Evolutionary conservation across 2,888 invertebrate species (phyloP).

Genomic region (Euzophera pinguis): DNA sequence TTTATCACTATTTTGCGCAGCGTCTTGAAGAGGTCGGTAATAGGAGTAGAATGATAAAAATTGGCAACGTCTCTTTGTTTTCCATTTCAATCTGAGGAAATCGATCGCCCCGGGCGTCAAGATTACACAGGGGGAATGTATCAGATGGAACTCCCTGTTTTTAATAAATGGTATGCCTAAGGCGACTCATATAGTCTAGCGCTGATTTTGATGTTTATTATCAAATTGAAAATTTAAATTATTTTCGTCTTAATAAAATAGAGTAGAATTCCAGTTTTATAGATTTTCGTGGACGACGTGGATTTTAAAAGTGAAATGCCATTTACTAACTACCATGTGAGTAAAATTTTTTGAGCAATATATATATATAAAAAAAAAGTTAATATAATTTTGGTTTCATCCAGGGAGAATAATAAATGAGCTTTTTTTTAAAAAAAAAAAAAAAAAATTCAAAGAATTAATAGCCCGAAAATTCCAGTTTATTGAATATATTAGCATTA

Average conservation of each 20-base stretch:
- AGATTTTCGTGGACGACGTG: too few species aligned
- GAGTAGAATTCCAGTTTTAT: too few species aligned
- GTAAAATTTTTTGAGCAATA: neutral
- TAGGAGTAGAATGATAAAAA: constrained; percentile 39
- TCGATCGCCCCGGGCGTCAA: constrained; percentile 60
- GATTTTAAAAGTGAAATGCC: too few species aligned
- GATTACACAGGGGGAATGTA: constrained; percentile 44
- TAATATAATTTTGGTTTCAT: neutral
- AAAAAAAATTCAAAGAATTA: constrained; percentile 4
- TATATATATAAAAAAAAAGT: neutral
- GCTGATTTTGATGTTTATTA: constrained; percentile 12
- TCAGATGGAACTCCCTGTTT: constrained; percentile 37
- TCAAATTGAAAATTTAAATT: neutral
- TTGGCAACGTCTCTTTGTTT: constrained; percentile 65
- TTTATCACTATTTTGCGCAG: neutral
- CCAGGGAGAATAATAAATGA: neutral
- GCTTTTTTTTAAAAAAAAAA: neutral
- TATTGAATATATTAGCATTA: constrained; percentile 51
- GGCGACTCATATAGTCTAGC: constrained; percentile 8
- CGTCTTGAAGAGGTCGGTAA: constrained; percentile 18
- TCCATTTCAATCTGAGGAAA: constrained; percentile 65
- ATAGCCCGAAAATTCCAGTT: constrained; percentile 14
- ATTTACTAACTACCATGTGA: too few species aligned
- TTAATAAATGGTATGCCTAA: constrained; percentile 46
- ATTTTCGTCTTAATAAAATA: too few species aligned